Conservation (phyloP, 2,888 invertebrate genomes). For the Lycaena phlaeas region DNA sequence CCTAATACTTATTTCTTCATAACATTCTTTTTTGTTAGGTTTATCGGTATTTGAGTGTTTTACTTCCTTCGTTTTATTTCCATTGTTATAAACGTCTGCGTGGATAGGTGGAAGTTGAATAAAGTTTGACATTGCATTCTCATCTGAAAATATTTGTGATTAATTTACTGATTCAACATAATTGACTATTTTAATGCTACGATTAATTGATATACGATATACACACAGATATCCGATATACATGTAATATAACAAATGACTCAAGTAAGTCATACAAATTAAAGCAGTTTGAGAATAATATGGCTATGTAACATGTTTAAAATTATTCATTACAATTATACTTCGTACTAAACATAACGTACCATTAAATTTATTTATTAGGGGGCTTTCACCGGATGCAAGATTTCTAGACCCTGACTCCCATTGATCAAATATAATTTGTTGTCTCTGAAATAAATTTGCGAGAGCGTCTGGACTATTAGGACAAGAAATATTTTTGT, state of each 20-base stretch:
- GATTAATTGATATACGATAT: too few species aligned
- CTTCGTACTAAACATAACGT: too few species aligned
- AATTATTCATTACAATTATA: too few species aligned
- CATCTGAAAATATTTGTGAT: too few species aligned
- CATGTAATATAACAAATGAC: conserved; percentile 15
- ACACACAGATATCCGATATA: too few species aligned
- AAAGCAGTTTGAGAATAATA: too few species aligned
- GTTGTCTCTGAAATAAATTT: conserved; percentile 26
- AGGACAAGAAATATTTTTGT: conserved; percentile 32
- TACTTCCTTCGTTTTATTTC: background rate
- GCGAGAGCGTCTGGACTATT: conserved; percentile 31
- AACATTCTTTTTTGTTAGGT: conserved; percentile 1
- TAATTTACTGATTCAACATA: too few species aligned
- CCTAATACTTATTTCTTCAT: conserved; percentile 40
- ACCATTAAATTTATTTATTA: conserved; percentile 37
- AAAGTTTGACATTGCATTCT: too few species aligned
- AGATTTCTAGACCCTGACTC: conserved; percentile 34
- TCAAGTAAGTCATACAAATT: too few species aligned
- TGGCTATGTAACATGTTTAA: too few species aligned
- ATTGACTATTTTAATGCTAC: too few species aligned
- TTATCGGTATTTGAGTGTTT: background rate
- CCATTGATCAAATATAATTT: conserved; percentile 33
- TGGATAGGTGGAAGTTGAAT: background rate
- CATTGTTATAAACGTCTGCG: background rate
- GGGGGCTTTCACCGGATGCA: conserved; percentile 46